Conservation (phyloP, 2,113 vertebrate genomes). For the Chlamydotis undulata region DNA sequence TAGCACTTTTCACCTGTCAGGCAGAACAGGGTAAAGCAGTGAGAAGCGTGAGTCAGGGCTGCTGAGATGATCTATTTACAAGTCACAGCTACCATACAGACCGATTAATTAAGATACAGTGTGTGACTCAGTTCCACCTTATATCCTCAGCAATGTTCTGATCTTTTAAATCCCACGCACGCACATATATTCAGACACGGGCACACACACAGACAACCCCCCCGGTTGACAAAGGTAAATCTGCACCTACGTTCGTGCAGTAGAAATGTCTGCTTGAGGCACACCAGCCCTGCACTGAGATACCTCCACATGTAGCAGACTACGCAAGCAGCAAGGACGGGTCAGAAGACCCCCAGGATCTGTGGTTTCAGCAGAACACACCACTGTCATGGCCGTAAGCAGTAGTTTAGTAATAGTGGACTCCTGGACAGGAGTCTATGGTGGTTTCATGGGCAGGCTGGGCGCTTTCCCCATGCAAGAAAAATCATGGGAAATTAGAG, state of each 20-base stretch:
- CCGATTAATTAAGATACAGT: conserved; percentile 37
- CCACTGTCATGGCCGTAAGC: background rate
- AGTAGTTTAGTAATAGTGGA: background rate
- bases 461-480: background rate
- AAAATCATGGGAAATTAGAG: background rate
- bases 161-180: conserved; percentile 4
- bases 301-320: background rate
- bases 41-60: conserved; percentile 21
- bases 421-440: background rate
- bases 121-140: conserved; percentile 33
- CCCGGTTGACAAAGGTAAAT: background rate
- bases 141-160: background rate
- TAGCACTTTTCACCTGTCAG: background rate
- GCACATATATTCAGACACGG: background rate
- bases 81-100: background rate
- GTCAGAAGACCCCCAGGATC: background rate
- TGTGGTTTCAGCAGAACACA: background rate
- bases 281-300: background rate
- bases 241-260: background rate
- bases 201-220: background rate
- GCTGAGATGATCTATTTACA: conserved; percentile 27
- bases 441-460: background rate
- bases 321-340: background rate
- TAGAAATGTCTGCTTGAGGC: background rate
- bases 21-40: background rate